Percentiles rank a stretch among this genome's conserved stretches.
phyloP scores from a whole-genome alignment of 1,140 invertebrate genomes.

The Microplitis mediator region DNA sequence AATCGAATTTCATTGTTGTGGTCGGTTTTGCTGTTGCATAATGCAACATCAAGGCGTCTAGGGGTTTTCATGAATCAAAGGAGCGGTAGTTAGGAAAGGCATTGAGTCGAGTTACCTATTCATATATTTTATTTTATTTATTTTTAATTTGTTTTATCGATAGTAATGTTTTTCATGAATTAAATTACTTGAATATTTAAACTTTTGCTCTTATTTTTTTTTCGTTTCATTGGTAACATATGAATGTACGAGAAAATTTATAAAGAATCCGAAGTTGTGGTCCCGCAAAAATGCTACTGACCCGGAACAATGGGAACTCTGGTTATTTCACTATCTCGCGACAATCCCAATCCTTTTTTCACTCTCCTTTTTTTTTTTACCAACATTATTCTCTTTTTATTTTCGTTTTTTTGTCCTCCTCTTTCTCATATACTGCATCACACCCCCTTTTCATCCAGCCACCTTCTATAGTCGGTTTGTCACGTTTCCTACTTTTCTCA shows the following conservation, averaged over 20 bases:
- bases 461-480: neutral
- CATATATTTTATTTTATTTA: too few species aligned
- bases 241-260: too few species aligned
- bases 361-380: neutral
- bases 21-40: neutral
- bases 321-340: neutral
- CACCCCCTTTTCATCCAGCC: too few species aligned
- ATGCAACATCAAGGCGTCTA: conserved; percentile 1
- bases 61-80: neutral
- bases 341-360: neutral
- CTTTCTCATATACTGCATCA: neutral
- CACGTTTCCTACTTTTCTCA: conserved; percentile 8
- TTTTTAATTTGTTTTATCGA: too few species aligned
- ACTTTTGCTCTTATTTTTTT: too few species aligned
- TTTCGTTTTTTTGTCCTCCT: neutral
- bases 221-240: too few species aligned
- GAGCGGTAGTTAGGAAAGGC: neutral
- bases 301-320: neutral
- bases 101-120: neutral
- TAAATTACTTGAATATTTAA: too few species aligned
- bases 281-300: too few species aligned
- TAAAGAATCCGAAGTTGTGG: too few species aligned
- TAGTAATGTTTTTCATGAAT: too few species aligned
- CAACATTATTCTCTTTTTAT: neutral
- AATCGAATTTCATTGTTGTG: conserved; percentile 14